Conservation (phyloP, 2,888 invertebrate genomes). For the Spilosoma lubricipeda region DNA sequence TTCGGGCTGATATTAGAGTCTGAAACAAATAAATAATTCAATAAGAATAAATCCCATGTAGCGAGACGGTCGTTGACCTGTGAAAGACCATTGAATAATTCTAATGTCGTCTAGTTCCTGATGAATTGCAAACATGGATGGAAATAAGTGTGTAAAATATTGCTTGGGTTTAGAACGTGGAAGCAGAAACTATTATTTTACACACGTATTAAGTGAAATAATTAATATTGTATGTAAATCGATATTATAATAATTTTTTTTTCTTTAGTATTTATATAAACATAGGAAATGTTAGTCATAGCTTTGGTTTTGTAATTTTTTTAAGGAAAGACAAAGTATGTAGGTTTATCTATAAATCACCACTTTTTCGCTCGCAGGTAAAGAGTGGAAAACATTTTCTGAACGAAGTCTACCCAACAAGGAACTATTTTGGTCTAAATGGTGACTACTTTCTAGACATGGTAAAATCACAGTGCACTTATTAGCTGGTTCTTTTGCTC, state of each 20-base stretch:
- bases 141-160: conserved; percentile 20
- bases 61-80: conserved; percentile 57
- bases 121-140: conserved; percentile 33
- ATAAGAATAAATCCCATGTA: conserved; percentile 48
- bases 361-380: not conserved
- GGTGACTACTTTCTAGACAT: not conserved
- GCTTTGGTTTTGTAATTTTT: not conserved
- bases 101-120: conserved; percentile 43
- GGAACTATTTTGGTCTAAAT: not conserved
- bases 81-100: conserved; percentile 51
- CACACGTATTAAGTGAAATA: not conserved
- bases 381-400: not conserved
- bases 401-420: not conserved
- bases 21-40: conserved; percentile 64
- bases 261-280: too few relatives aligned
- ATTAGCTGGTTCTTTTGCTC: not conserved
- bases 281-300: not conserved
- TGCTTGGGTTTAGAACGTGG: conserved; percentile 2
- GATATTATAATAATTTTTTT: not conserved
- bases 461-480: not conserved
- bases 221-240: not conserved
- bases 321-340: too few relatives aligned
- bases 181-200: not conserved
- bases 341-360: not conserved
- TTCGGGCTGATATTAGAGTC: conserved; percentile 68